Evolutionary conservation across 2,888 invertebrate species (phyloP).

Genomic region (Atherix ibis): DNA sequence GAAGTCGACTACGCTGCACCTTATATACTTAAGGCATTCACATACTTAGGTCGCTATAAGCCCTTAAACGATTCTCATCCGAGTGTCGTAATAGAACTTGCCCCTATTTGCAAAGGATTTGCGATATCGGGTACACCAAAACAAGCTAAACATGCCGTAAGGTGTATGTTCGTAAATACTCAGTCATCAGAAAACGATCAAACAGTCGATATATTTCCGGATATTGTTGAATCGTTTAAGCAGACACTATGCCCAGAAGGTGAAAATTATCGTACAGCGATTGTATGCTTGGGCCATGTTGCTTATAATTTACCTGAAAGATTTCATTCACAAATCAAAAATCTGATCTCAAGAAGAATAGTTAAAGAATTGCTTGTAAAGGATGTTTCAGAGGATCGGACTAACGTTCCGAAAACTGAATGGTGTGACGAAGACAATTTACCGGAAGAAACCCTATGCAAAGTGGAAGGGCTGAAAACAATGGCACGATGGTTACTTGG

Average conservation of each 20-base stretch:
- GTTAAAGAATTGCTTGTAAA: constrained; percentile 89
- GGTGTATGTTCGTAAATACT: constrained; percentile 78
- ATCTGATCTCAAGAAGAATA: constrained; percentile 86
- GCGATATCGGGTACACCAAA: constrained; percentile 82
- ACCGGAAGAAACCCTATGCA: constrained; percentile 81
- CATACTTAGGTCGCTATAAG: constrained; percentile 74
- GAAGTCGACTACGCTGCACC: constrained; percentile 71
- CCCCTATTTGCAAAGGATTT: constrained; percentile 75
- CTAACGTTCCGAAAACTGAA: constrained; percentile 21
- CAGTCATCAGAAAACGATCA: constrained; percentile 22
- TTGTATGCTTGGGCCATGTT: constrained; percentile 88
- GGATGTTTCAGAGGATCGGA: constrained; percentile 43
- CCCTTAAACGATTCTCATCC: constrained; percentile 67
- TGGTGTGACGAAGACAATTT: constrained; percentile 81
- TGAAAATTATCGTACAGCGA: constrained; percentile 78
- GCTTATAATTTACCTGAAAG: constrained; percentile 81
- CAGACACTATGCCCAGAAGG: constrained; percentile 57
- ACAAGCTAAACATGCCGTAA: constrained; percentile 91
- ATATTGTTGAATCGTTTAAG: constrained; percentile 66
- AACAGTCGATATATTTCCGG: constrained; percentile 50
- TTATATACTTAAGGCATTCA: constrained; percentile 65
- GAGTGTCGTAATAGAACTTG: constrained; percentile 57
- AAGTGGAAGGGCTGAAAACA: constrained; percentile 87
- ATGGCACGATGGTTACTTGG: constrained; percentile 94
- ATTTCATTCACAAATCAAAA: constrained; percentile 81